Evolutionary conservation across 2,113 vertebrate genomes (phyloP), one percentile per base, ranked within the genome.

Genomic region (Cygnus atratus): DNA sequence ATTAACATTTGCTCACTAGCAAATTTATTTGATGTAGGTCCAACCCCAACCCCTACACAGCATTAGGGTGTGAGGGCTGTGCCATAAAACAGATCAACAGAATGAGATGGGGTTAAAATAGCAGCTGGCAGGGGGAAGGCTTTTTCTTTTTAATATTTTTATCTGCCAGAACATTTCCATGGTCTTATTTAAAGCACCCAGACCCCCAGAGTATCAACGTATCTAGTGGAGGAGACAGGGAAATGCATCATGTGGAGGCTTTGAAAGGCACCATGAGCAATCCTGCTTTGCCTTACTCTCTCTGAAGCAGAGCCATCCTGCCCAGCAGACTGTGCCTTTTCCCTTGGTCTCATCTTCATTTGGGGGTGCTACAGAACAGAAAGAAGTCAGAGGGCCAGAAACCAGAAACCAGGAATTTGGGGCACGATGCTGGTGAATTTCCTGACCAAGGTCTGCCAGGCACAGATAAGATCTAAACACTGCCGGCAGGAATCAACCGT

Each of bases 21-120:
- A 91, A 73, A 58, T 94, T 67, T 63, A 37, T 74, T 70, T 76
- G 13, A 6, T 79, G 8, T 39, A 50, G 20, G 7, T 88, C 1
- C 0, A 0, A 57, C 8, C 13, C 8, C 33, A 73, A 0, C 2
- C 10, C 68, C 37, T 66, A 83, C 67, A 48, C 8, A 67, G 59
- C 6, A 80, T 28, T 58, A 37, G 28, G 54, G 24, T 54, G 12
- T 70, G 68, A 48, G 21, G 11, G 13, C n/a, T 80, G 9, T 83
- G 24, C 24, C 6, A 1, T 46, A 83, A 91, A n/a, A 7, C 3
- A 2, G 11, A 83, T 66, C 26, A 83, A n/a, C 24, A 80, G 75
- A 91, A 87, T 61, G 8, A 90, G 3, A 22, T 65, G 11, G 13
- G 37, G 6, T 70, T 91, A 65, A 94, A 90, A 80, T 21, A n/a